Evolutionary conservation across 2,888 invertebrate species (phyloP).

Genomic region (Napeogenes inachia): DNA sequence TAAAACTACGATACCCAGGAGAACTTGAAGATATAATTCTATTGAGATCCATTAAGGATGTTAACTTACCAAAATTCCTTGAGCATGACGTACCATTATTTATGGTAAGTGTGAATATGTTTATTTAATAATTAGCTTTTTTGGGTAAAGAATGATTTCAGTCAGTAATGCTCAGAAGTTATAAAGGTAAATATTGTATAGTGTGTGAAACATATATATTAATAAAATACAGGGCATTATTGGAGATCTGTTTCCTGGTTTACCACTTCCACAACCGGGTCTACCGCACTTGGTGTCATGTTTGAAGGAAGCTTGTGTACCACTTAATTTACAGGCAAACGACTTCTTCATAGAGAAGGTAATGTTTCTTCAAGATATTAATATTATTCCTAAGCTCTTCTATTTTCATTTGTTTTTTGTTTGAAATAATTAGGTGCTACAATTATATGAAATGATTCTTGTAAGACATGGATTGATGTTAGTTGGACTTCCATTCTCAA

Average conservation of each 20-base stretch:
- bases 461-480: constrained; percentile 97
- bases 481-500: constrained; percentile 94
- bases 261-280: constrained; percentile 86
- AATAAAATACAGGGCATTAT: constrained; percentile 84
- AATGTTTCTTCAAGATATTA: constrained; percentile 11
- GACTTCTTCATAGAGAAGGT: constrained; percentile 89
- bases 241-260: constrained; percentile 94
- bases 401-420: neutral
- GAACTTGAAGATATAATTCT: constrained; percentile 92
- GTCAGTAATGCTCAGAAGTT: too few relatives aligned
- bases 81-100: constrained; percentile 93
- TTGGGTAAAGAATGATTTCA: neutral
- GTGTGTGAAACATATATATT: constrained; percentile 4
- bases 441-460: constrained; percentile 96
- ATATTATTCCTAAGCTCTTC: neutral
- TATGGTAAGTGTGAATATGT: constrained; percentile 70
- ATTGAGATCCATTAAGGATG: constrained; percentile 93
- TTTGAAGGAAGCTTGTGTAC: constrained; percentile 79
- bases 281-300: constrained; percentile 77
- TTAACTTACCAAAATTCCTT: constrained; percentile 95
- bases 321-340: constrained; percentile 89
- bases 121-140: constrained; percentile 5
- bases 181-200: too few relatives aligned
- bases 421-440: constrained; percentile 57
- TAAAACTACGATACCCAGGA: constrained; percentile 92